Conservation (phyloP, 2,888 invertebrate species). For the Exephanes ischioxanthus region DNA sequence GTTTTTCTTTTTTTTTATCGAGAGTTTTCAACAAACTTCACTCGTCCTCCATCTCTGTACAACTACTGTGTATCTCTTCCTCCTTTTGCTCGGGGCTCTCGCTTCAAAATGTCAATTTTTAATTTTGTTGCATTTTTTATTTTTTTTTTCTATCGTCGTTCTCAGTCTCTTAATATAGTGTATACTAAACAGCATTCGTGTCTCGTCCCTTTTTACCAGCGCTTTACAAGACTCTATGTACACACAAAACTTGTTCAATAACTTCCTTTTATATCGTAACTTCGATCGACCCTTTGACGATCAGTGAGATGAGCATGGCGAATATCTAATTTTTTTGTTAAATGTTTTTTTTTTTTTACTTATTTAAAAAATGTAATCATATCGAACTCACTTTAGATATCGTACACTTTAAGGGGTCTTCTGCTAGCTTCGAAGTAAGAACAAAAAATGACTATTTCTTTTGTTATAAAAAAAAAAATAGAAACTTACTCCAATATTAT, state of each 20-base stretch:
- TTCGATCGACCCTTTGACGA: constrained; percentile 19
- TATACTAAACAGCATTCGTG: constrained; percentile 11
- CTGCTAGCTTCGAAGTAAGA: too few relatives aligned
- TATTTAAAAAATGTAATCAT: too few relatives aligned
- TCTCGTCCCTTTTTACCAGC: constrained; percentile 31
- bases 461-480: neutral
- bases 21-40: constrained; percentile 40
- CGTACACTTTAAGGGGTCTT: too few relatives aligned
- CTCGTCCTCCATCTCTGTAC: constrained; percentile 14
- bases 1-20: constrained; percentile 13
- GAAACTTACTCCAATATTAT: neutral
- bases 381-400: too few relatives aligned
- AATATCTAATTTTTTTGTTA: neutral
- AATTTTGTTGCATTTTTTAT: neutral
- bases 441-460: neutral
- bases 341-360: neutral
- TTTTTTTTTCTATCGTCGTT: constrained; percentile 38
- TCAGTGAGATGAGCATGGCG: neutral
- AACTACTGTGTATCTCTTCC: constrained; percentile 29
- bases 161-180: constrained; percentile 3
- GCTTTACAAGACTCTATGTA: constrained; percentile 1
- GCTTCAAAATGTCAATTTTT: neutral
- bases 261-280: constrained; percentile 40
- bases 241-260: constrained; percentile 1
- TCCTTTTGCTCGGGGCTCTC: constrained; percentile 5